Conservation (phyloP, 2,888 invertebrate species). For the Oxytorus armatus region DNA sequence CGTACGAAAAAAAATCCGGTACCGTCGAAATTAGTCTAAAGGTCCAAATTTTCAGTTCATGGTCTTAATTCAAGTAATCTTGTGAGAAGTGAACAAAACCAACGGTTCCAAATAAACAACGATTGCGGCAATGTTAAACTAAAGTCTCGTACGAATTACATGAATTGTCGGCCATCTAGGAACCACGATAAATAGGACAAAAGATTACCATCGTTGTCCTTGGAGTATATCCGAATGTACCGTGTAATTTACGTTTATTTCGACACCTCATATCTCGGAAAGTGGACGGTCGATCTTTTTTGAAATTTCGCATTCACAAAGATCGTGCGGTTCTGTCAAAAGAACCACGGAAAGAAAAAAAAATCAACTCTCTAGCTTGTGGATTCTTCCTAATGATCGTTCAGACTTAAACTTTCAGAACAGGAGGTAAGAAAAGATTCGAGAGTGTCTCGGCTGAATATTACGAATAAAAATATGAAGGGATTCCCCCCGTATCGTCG, state of each 20-base stretch:
- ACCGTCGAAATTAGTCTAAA: neutral
- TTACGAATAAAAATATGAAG: neutral
- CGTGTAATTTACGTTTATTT: slow-evolving; percentile 36
- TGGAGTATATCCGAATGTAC: slow-evolving; percentile 8
- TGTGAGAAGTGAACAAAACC: neutral
- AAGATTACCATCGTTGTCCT: slow-evolving; percentile 20
- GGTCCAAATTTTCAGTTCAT: neutral
- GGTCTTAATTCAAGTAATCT: neutral
- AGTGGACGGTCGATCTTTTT: slow-evolving; percentile 30
- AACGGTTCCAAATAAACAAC: neutral
- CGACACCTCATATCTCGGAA: slow-evolving; percentile 28
- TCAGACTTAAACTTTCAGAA: neutral
- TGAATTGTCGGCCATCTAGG: neutral
- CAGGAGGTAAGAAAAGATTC: neutral
- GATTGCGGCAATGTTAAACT: neutral
- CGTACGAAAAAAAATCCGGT: no score
- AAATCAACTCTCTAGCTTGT: neutral
- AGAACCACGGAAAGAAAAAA: slow-evolving; percentile 3
- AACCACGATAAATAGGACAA: neutral
- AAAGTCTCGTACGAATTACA: slow-evolving; percentile 1
- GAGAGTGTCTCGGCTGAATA: neutral
- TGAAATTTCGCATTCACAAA: slow-evolving; percentile 16
- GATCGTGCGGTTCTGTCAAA: slow-evolving; percentile 23
- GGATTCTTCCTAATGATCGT: slow-evolving; percentile 19
- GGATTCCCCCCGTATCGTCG: neutral